These are phyloP conservation scores for Oscheius onirici DNA, from an alignment of 2,888 invertebrate species.

Conservation along the genomic window DNA sequence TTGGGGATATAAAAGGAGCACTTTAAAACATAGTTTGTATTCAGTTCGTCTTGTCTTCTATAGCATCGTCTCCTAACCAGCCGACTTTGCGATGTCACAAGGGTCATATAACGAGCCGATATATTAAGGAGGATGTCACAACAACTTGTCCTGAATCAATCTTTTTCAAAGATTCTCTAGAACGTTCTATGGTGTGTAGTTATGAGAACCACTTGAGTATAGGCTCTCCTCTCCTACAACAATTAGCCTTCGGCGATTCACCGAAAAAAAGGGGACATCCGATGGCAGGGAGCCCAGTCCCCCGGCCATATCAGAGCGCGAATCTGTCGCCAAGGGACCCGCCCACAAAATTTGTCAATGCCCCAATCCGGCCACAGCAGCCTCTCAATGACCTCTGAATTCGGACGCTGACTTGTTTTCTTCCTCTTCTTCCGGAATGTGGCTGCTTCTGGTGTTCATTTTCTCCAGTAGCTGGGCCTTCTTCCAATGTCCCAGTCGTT, in stretches of 20 bases:
- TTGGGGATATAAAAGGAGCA: too few relatives aligned
- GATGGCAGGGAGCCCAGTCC: constrained; percentile 13
- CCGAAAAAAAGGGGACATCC: background rate
- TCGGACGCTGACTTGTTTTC: constrained; percentile 6
- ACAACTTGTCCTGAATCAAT: too few relatives aligned
- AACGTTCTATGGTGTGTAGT: too few relatives aligned
- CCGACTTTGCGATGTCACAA: too few relatives aligned
- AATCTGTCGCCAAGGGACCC: constrained; percentile 30
- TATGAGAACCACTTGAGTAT: too few relatives aligned
- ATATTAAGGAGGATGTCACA: too few relatives aligned
- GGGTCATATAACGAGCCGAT: too few relatives aligned
- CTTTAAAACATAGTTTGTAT: too few relatives aligned
- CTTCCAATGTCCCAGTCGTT: constrained; percentile 51
- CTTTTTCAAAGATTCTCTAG: too few relatives aligned
- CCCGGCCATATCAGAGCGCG: constrained; percentile 15
- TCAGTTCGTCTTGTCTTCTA: too few relatives aligned
- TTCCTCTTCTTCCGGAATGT: background rate
- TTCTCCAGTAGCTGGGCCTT: background rate
- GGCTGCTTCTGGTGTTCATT: background rate
- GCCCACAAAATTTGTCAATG: constrained; percentile 35
- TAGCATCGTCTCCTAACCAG: too few relatives aligned
- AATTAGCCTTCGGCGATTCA: constrained; percentile 1
- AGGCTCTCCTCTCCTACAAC: too few relatives aligned
- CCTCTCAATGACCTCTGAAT: constrained; percentile 33
- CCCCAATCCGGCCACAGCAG: background rate